Percentiles rank a stretch among this genome's conserved stretches.
phyloP scores from a whole-genome alignment of 2,797 vertebrate genomes.

The Threskiornis aethiopicus region DNA sequence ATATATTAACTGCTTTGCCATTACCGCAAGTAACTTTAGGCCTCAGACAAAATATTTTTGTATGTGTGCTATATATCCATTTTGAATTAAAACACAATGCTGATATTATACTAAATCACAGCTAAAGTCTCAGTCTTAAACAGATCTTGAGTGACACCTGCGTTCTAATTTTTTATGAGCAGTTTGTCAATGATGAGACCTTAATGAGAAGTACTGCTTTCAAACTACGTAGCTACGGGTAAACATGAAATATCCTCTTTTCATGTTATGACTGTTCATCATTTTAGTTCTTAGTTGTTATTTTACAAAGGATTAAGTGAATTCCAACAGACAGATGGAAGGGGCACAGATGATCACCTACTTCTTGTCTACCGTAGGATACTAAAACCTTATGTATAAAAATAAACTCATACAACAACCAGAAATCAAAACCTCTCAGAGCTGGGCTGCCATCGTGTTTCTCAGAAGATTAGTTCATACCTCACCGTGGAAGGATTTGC shows the following conservation, averaged over 20 bases:
- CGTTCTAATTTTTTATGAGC: background rate
- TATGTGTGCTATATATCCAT: slow-evolving; percentile 24
- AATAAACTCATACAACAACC: background rate
- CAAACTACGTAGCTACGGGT: background rate
- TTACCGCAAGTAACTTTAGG: slow-evolving; percentile 30
- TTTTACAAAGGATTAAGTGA: background rate
- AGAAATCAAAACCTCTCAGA: background rate
- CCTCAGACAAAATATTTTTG: slow-evolving; percentile 32
- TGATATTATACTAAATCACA: slow-evolving; percentile 17
- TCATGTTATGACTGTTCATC: background rate
- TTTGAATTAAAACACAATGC: slow-evolving; percentile 56
- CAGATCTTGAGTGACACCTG: slow-evolving; percentile 22
- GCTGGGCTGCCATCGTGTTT: background rate
- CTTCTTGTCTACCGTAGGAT: background rate
- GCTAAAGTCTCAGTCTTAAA: background rate
- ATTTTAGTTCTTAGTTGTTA: background rate
- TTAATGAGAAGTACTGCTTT: slow-evolving; percentile 1
- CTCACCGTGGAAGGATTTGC: background rate
- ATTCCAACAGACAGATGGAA: background rate
- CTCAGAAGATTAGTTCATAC: background rate
- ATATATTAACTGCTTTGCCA: slow-evolving; percentile 66
- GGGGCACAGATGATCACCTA: background rate
- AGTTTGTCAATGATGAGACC: background rate
- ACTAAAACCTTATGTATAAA: background rate
- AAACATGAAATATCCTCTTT: background rate